Evolutionary conservation across 2,888 invertebrate genomes (phyloP).

Genomic region (Caenorhabditis sp.): DNA sequence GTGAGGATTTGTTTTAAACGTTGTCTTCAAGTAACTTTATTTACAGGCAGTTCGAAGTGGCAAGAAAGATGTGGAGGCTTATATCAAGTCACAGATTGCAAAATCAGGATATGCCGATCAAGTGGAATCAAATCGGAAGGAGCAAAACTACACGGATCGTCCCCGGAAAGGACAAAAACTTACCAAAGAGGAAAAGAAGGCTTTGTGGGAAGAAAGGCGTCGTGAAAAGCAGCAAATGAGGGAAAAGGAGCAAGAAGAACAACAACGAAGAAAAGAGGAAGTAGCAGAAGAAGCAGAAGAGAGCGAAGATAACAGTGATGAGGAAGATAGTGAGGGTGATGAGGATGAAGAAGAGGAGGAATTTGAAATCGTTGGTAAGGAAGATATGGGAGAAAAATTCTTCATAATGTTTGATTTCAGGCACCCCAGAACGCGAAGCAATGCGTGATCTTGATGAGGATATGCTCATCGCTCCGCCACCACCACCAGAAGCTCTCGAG

Average conservation of each 20-base stretch:
- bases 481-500: slow-evolving; percentile 20
- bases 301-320: slow-evolving; percentile 15
- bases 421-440: slow-evolving; percentile 47
- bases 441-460: slow-evolving; percentile 16
- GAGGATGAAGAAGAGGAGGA: slow-evolving; percentile 39
- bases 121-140: slow-evolving; percentile 59
- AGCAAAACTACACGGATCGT: slow-evolving; percentile 42
- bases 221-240: slow-evolving; percentile 17
- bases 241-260: not conserved
- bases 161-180: slow-evolving; percentile 44
- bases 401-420: slow-evolving; percentile 1
- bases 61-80: slow-evolving; percentile 56
- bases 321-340: slow-evolving; percentile 16
- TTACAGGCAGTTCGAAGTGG: slow-evolving; percentile 49
- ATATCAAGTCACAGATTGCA: slow-evolving; percentile 42
- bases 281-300: slow-evolving; percentile 16
- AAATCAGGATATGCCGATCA: slow-evolving; percentile 19
- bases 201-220: slow-evolving; percentile 29
- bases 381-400: not conserved
- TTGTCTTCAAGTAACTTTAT: too few species aligned
- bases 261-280: not conserved
- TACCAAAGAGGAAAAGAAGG: slow-evolving; percentile 50
- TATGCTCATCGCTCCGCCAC: slow-evolving; percentile 13
- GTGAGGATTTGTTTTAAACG: not conserved
- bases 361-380: slow-evolving; percentile 22